Base-by-base conservation (phyloP, 2,113 vertebrate species). In the Nyctereutes procyonoides region DNA sequence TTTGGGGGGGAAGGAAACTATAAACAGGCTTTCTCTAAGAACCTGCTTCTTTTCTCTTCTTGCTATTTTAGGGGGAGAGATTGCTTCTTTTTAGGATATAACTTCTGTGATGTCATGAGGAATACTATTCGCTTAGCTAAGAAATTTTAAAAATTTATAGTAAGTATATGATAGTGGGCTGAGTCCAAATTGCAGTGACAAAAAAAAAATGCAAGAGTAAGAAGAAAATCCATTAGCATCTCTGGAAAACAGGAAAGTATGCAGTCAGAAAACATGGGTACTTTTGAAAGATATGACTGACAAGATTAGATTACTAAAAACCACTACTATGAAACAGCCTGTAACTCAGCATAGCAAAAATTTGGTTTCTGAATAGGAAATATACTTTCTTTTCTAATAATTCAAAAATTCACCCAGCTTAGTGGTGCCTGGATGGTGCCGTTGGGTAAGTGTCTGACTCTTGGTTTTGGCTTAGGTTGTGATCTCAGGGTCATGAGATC, bases 271-370 rank as follows among this genome's bases (percentile, higher is more conserved):
- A 58, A 56, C 56, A 32, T 62, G 48, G 30, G 7, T 17, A 15
- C 30, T 74, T 95, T 81, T 88, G 35, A 76, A 77, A 79, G 28
- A 82, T 32, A 38, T 28, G 13, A 28, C 48, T 48, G 77, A 81
- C 28, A 88, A 85, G 20, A 92, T 85, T 88, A 62, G 69, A 32
- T 88, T 71, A 62, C 80, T 90, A 65, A 87, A 93, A 97, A 20
- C 32, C 22, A 19, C 55, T 95, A 51, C 9, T 76, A 94, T 12
- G 55, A 10, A 90, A 69, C 20, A 84, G 24, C 35, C 8, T 88
- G 8, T 84, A 88, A 71, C 22, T 81, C 65, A 81, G 56, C 22
- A 85, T 51, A 80, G 71, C 26, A 24, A 95, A 97, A 88, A 71
- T n/a, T 24, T 69, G 35, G 17, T 58, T 90, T 90, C 67, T 95